Conservation (phyloP, 2,888 invertebrate genomes). For the Meiosimyza platycephala region DNA sequence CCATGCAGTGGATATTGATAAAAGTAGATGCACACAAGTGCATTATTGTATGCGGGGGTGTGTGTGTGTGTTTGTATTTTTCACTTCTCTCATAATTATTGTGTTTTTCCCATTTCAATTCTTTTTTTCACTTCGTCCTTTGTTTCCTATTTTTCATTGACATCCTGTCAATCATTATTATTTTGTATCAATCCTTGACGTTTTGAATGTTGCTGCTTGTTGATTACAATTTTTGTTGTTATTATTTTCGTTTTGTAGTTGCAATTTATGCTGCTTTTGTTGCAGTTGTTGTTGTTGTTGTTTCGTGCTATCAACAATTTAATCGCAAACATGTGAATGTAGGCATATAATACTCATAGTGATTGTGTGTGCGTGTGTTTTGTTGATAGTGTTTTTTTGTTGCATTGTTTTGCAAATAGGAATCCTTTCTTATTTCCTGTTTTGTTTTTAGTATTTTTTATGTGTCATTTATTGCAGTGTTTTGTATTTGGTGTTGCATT, state of each 20-base stretch:
- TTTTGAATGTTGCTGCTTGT: constrained; percentile 31
- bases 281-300: neutral
- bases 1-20: constrained; percentile 1
- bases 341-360: neutral
- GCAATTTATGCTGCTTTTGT: constrained; percentile 12
- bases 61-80: constrained; percentile 7
- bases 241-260: neutral
- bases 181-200: constrained; percentile 43
- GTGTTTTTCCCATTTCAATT: neutral
- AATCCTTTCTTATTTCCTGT: constrained; percentile 12
- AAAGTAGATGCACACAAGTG: neutral
- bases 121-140: constrained; percentile 1
- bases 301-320: constrained; percentile 22
- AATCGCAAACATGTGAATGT: neutral
- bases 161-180: constrained; percentile 59
- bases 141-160: constrained; percentile 29
- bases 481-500: constrained; percentile 18
- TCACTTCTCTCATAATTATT: constrained; percentile 28
- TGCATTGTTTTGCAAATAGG: constrained; percentile 1
- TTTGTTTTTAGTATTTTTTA: constrained; percentile 7
- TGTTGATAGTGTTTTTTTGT: neutral
- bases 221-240: constrained; percentile 27
- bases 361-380: neutral
- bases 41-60: neutral
- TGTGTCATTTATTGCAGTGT: constrained; percentile 8